A percentile compares a stretch with the other conserved stretches of the same genome.
These are phyloP conservation scores for Tolmerus cingulatus DNA, from an alignment of 2,888 invertebrate species.

Conservation along the genomic window DNA sequence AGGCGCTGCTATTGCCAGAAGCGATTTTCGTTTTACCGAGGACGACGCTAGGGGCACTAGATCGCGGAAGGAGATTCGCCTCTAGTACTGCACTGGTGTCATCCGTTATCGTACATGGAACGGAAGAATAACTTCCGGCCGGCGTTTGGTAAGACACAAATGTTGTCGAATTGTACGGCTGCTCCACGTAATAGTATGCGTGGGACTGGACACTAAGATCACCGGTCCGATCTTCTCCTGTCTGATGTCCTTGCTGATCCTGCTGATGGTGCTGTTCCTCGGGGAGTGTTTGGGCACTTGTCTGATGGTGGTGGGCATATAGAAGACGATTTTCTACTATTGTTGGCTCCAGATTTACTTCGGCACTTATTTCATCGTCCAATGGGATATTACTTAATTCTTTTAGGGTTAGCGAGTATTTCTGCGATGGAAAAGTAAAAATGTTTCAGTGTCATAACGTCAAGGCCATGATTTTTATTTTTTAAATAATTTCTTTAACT, in stretches of 20 bases:
- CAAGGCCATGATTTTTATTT: background rate
- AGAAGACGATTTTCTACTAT: constrained; percentile 46
- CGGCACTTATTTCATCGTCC: constrained; percentile 12
- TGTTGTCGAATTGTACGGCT: constrained; percentile 11
- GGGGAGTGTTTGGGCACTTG: background rate
- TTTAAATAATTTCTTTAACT: background rate
- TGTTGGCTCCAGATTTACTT: constrained; percentile 50
- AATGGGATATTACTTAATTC: constrained; percentile 27
- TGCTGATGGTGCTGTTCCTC: constrained; percentile 5
- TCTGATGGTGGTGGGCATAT: constrained; percentile 45
- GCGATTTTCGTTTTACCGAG: constrained; percentile 35
- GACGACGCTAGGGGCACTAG: background rate
- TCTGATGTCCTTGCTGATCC: background rate
- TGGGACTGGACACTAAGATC: background rate
- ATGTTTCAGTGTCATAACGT: background rate
- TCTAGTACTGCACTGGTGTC: constrained; percentile 22
- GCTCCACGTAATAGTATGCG: background rate
- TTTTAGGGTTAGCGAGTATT: constrained; percentile 45
- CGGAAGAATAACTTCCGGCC: constrained; percentile 33
- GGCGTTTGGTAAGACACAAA: constrained; percentile 41
- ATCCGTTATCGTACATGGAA: constrained; percentile 48
- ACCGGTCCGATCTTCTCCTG: background rate
- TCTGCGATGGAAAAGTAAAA: constrained; percentile 26
- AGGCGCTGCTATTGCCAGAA: background rate
- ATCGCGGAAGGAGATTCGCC: constrained; percentile 1